These are phyloP conservation scores for Tyrophagus putrescentiae DNA, from an alignment of 1,140 invertebrate species.

Conservation along the genomic window DNA sequence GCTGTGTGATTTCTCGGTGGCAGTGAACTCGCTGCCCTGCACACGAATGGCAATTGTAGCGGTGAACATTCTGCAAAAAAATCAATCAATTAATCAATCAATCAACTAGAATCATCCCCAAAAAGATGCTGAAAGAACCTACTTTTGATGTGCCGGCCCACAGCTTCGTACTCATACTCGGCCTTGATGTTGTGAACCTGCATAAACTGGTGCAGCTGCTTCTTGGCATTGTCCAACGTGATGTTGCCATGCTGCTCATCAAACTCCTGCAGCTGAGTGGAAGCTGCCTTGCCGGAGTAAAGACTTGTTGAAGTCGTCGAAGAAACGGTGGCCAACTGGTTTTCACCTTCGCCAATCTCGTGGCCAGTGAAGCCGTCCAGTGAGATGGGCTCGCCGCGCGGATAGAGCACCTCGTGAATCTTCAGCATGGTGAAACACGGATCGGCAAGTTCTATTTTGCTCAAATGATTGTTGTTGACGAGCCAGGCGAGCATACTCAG, in stretches of 20 bases:
- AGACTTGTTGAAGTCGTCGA: too few relatives aligned
- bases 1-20: constrained; percentile 79
- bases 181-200: constrained; percentile 73
- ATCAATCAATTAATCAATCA: neutral
- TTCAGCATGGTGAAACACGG: neutral
- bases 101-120: neutral
- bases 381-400: too few relatives aligned
- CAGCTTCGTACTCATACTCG: constrained; percentile 77
- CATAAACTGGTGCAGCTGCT: constrained; percentile 84
- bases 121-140: too few relatives aligned
- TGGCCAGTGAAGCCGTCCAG: too few relatives aligned
- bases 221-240: constrained; percentile 94
- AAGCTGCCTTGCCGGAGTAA: too few relatives aligned
- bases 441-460: neutral
- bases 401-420: neutral
- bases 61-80: neutral
- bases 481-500: constrained; percentile 78
- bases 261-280: too few relatives aligned
- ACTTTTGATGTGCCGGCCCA: constrained; percentile 85
- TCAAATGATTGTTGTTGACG: constrained; percentile 48
- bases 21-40: too few relatives aligned
- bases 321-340: too few relatives aligned
- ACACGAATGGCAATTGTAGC: constrained; percentile 1
- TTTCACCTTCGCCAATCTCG: too few relatives aligned
- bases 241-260: constrained; percentile 98